These are phyloP conservation scores for Bubo bubo DNA, from an alignment of 2,113 vertebrate genomes.

Conservation along the genomic window DNA sequence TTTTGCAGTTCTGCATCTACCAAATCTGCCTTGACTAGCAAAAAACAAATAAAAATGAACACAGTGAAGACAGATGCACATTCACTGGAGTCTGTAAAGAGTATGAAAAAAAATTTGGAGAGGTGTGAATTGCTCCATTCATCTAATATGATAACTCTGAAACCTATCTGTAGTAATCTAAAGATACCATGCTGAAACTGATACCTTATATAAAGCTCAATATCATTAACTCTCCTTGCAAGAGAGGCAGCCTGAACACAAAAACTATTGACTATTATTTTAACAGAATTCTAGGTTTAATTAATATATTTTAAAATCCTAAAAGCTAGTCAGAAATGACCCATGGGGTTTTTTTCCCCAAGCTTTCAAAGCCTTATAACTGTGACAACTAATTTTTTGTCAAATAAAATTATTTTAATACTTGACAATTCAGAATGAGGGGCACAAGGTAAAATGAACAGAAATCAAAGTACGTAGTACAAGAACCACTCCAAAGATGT, in stretches of 20 bases:
- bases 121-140: not conserved
- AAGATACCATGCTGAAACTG: not conserved
- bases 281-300: not conserved
- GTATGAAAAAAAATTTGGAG: not conserved
- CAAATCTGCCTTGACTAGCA: not conserved
- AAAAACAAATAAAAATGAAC: not conserved
- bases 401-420: not conserved
- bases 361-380: not conserved
- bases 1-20: not conserved
- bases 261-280: not conserved
- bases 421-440: not conserved
- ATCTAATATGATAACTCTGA: not conserved
- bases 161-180: not conserved
- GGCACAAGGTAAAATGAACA: not conserved
- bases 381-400: not conserved
- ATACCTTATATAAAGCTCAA: not conserved
- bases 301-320: not conserved
- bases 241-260: not conserved
- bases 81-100: not conserved
- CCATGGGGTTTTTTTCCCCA: rapidly evolving
- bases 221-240: not conserved
- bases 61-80: not conserved
- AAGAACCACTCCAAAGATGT: not conserved
- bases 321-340: not conserved
- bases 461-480: not conserved